A percentile compares a stretch with the other conserved stretches of the same genome.
phyloP scores from a whole-genome alignment of 2,888 invertebrate species.

The Minunthozetes semirufus region DNA sequence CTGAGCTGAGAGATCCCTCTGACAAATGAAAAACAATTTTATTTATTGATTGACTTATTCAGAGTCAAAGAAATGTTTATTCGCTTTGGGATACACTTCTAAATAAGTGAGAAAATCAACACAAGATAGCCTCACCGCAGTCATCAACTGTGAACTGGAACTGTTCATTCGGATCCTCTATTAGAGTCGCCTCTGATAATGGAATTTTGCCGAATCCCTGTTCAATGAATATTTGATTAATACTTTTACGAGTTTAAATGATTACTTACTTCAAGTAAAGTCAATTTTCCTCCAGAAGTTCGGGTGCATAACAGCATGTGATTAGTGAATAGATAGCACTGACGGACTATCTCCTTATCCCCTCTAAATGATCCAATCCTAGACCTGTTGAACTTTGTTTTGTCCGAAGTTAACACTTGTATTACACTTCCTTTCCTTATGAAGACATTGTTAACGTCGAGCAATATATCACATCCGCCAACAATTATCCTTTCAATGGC shows the following conservation, averaged over 20 bases:
- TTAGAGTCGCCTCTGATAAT: conserved; percentile 71
- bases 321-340: conserved; percentile 85
- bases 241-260: not conserved
- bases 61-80: not conserved
- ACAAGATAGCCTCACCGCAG: conserved; percentile 43
- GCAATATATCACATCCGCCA: conserved; percentile 82
- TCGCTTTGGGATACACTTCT: not conserved
- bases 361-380: conserved; percentile 45
- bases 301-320: conserved; percentile 75
- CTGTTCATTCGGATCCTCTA: conserved; percentile 70
- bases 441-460: conserved; percentile 88
- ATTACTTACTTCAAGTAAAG: conserved; percentile 59
- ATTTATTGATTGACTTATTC: not conserved
- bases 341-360: conserved; percentile 65
- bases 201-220: conserved; percentile 66
- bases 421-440: conserved; percentile 61
- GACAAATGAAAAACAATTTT: conserved; percentile 14
- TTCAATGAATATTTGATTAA: conserved; percentile 23
- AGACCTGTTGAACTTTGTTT: conserved; percentile 46
- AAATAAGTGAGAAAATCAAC: not conserved
- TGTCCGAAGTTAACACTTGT: conserved; percentile 42
- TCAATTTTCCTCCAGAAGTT: conserved; percentile 74
- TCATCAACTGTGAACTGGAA: conserved; percentile 55
- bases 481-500: conserved; percentile 89
- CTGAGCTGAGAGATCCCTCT: conserved; percentile 42